Conservation (phyloP, 2,797 vertebrate species). For the Myripristis murdjan region DNA sequence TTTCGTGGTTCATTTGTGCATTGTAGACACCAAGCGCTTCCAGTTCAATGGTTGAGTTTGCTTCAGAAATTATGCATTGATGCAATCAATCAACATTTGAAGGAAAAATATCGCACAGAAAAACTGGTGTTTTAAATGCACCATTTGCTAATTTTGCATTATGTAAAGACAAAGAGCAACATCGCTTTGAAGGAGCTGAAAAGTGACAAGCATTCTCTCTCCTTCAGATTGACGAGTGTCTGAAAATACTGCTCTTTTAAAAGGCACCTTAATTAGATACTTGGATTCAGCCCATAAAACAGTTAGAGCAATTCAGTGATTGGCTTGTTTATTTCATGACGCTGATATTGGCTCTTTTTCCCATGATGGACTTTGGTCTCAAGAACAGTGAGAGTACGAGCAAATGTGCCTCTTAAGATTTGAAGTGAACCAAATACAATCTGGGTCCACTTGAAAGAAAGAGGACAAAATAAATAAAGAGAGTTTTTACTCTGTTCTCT, state of each 20-base stretch:
- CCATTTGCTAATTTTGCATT: conserved; percentile 28
- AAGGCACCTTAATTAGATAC: conserved; percentile 35
- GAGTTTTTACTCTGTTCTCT: conserved; percentile 30
- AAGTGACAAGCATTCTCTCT: conserved; percentile 18
- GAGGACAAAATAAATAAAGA: conserved; percentile 32
- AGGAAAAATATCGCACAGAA: conserved; percentile 32
- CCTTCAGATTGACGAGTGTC: conserved; percentile 11
- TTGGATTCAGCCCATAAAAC: conserved; percentile 23
- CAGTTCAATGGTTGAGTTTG: conserved; percentile 37
- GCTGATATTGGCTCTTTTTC: conserved; percentile 47
- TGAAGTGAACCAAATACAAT: neutral
- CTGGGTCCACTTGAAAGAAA: conserved; percentile 29
- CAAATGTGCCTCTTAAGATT: conserved; percentile 50
- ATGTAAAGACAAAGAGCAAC: conserved; percentile 17
- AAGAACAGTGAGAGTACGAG: conserved; percentile 27
- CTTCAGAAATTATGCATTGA: conserved; percentile 36
- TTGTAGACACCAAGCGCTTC: conserved; percentile 37
- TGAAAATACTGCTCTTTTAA: conserved; percentile 1
- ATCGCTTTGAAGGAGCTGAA: conserved; percentile 8
- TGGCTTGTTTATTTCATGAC: conserved; percentile 47
- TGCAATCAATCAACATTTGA: conserved; percentile 48
- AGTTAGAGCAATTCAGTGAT: conserved; percentile 55
- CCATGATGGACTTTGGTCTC: conserved; percentile 39
- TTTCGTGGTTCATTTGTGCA: conserved; percentile 59
- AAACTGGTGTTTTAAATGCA: conserved; percentile 24